Evolutionary conservation across 2,888 invertebrate species (phyloP), one percentile per base, ranked within the genome.

Genomic region (Sphaerophoria taeniata): DNA sequence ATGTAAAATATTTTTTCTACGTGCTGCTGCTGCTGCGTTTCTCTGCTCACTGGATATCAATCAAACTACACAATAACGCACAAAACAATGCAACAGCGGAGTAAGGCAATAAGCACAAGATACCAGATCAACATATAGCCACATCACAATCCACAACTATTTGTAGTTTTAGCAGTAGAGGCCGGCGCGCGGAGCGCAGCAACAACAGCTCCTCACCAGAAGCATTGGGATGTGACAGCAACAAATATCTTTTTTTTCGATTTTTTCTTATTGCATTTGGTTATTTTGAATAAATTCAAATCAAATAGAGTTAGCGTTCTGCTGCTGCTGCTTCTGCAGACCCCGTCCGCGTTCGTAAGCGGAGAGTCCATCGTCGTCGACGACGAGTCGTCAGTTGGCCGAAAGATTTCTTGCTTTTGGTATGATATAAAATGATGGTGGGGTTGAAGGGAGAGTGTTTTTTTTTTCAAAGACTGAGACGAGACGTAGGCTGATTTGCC

Each of bases 261-360:
- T 58, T 36, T 31, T 70, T 9, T 56, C 65, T 74, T 78, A 60
- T 78, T 78, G 67, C 63, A 58, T 78, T 78, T 63, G 31, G 79
- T 71, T 83, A 70, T 65, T 78, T 78, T 79, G 83, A 84, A 84
- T 84, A 84, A 84, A 84, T 79, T 79, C 83, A 84, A 84, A 84
- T 84, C 83, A 84, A 84, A 84, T 69, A 63, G 78, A 82, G 72
- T 77, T 82, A 82, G 55, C 69, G 65, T 16, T 24, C 24, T 24
- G 24, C 24, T 24, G 24, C 24, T 24, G 24, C 24, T 24, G 24
- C 24, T 24, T 24, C 24, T 24, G 24, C 24, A 56, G 65, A 31
- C 63, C 14, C 34, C 34, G 12, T 55, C 69, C 51, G 53, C 24
- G 36, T 24, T 11, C 43, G 39, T 51, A 33, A 51, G 69, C 24